Evolutionary conservation across 2,797 vertebrate genomes (phyloP), one percentile per base, ranked within the genome.

Genomic region (Luscinia megarhynchos): DNA sequence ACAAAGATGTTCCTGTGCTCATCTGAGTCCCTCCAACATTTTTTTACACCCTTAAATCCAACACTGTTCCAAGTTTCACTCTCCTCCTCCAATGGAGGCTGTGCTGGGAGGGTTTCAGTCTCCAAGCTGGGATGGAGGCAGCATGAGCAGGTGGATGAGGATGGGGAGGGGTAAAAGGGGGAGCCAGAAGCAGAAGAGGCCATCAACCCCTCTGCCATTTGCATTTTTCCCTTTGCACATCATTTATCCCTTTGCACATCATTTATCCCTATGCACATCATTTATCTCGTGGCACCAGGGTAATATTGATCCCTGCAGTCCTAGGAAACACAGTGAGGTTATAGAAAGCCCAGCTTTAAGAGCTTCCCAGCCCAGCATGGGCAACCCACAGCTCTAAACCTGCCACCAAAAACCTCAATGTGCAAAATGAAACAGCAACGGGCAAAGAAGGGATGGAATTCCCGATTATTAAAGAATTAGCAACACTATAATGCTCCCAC

Each of bases 21-120:
- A 0, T 30, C 54, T 43, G 18, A 54, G 63, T 59, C 43, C 22
- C 59, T 50, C 43, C 11, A 5, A 21, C 14, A 3, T 27, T 10
- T 19, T 43, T 54, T 66, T 24, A 43, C 12, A 4, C 22, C 20
- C 66, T 83, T 38, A 58, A 74, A 58, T 29, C 76, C 79, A 54
- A 20, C 0, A 0, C 15, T 36, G 22, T 4, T 19, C 18, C 0
- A 1, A 64, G 13, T 4, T 27, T 19, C 7, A 0, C 76, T 55
- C 27, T 43, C 19, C 20, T 73, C 32, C 72, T 64, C 30, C 0
- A 0, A 17, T 0, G 0, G 30, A 41, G 38, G 5, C 12, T 3
- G 29, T 27, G 51, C 86, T 6, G 2, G 51, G 54, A 2, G 8
- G 41, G 53, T 46, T 79, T 85, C 23, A 29, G 11, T 20, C 40